Conservation (phyloP, 2,797 vertebrate species). For the Sebastes nivosus region DNA sequence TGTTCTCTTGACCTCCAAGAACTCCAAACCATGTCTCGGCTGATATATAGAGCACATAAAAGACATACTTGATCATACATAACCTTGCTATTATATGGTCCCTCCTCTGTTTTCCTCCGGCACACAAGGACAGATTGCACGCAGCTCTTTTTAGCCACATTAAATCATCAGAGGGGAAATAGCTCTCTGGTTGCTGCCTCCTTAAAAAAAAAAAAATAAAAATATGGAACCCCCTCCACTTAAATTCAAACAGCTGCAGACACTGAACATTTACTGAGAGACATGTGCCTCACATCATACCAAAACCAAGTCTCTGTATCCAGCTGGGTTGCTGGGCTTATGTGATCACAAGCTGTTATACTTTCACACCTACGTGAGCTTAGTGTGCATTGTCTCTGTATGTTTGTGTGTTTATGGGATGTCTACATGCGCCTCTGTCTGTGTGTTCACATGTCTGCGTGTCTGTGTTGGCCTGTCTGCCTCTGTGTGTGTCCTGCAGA, state of each 20-base stretch:
- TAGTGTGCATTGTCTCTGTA: slow-evolving; percentile 9
- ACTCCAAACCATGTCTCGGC: slow-evolving; percentile 5
- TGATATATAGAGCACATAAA: slow-evolving; percentile 34
- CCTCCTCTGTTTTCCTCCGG: slow-evolving; percentile 13
- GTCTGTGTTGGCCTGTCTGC: slow-evolving; percentile 38
- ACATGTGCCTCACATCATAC: slow-evolving; percentile 55
- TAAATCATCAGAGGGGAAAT: slow-evolving; percentile 62
- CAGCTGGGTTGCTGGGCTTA: slow-evolving; percentile 54
- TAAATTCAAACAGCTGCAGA: slow-evolving; percentile 70
- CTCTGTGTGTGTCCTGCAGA: slow-evolving; percentile 56
- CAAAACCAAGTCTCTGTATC: slow-evolving; percentile 48
- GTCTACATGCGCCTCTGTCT: slow-evolving; percentile 4
- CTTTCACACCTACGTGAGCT: slow-evolving; percentile 37
- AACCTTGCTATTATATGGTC: slow-evolving; percentile 3
- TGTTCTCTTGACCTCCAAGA: slow-evolving; percentile 22
- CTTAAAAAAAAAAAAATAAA: slow-evolving; percentile 21
- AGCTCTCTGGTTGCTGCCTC: slow-evolving; percentile 41
- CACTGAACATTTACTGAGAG: slow-evolving; percentile 50
- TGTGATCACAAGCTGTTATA: slow-evolving; percentile 47
- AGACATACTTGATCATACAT: slow-evolving; percentile 20
- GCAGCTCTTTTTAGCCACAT: slow-evolving; percentile 27
- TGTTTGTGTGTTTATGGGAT: slow-evolving; percentile 18
- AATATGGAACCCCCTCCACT: slow-evolving; percentile 30
- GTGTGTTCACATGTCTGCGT: slow-evolving; percentile 9
- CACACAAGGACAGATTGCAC: slow-evolving; percentile 32